phyloP scores from a whole-genome alignment of 2,797 vertebrate genomes.

The Mycteria americana region DNA sequence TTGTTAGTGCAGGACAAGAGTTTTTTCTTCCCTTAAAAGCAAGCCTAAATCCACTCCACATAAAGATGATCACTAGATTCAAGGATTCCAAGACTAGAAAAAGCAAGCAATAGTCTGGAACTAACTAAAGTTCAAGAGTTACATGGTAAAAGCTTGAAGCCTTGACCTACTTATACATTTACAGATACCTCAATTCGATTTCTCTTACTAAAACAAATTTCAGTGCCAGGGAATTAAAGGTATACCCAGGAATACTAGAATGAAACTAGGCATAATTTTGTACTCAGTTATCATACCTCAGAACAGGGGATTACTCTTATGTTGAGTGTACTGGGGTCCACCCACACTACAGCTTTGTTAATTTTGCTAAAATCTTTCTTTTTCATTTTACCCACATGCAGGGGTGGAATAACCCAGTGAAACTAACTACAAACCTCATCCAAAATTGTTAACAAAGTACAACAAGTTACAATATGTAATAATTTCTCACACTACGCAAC shows the following conservation, averaged over 20 bases:
- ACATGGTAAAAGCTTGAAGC: not conserved
- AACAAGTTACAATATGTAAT: not conserved
- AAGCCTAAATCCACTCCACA: not conserved
- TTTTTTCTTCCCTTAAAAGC: not conserved
- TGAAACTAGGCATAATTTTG: not conserved
- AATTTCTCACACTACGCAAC: not conserved
- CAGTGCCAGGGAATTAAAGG: not conserved
- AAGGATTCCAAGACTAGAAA: not conserved
- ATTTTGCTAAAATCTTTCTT: not conserved
- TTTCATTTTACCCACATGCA: not conserved
- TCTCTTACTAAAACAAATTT: not conserved
- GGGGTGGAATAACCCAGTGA: not conserved
- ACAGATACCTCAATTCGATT: not conserved
- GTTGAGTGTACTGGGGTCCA: not conserved
- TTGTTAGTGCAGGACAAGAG: not conserved
- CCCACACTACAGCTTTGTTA: not conserved
- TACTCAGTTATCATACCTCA: not conserved
- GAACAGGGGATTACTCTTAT: not conserved
- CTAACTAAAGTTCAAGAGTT: not conserved
- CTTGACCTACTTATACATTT: not conserved
- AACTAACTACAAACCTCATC: not conserved
- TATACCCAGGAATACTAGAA: not conserved
- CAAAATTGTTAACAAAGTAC: not conserved
- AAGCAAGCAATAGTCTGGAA: not conserved
- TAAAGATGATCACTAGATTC: not conserved